Percentiles rank a stretch among this genome's conserved stretches.
These are phyloP conservation scores for Limnodromus scolopaceus DNA, from an alignment of 2,797 vertebrate species.

Conservation along the genomic window DNA sequence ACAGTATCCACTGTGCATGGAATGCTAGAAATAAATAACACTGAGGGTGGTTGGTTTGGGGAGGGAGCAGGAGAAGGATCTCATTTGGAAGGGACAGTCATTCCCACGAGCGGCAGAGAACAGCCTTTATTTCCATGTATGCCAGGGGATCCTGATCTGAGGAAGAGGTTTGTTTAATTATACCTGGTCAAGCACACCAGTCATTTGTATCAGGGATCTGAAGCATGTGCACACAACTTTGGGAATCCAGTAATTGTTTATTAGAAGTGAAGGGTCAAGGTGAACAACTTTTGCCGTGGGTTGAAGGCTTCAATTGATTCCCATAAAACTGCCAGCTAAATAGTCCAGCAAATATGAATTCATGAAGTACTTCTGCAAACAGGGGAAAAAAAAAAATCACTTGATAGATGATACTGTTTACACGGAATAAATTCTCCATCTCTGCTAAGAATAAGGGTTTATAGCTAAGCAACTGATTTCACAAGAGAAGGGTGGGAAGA, in stretches of 20 bases:
- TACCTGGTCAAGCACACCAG: not conserved
- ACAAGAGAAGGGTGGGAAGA: not conserved
- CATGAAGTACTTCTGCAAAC: conserved; percentile 22
- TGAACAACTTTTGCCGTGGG: not conserved
- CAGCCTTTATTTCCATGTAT: not conserved
- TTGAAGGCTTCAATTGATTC: conserved; percentile 1
- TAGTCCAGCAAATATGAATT: conserved; percentile 11
- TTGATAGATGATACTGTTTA: conserved; percentile 39
- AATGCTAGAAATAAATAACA: not conserved
- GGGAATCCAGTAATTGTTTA: not conserved
- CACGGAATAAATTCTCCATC: not conserved
- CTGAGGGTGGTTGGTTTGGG: not conserved
- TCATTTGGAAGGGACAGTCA: not conserved
- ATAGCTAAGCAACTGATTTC: conserved; percentile 26
- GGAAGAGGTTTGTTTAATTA: not conserved
- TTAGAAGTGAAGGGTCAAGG: conserved; percentile 1
- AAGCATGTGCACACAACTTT: not conserved
- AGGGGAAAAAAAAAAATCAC: not conserved
- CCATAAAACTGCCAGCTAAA: conserved; percentile 11
- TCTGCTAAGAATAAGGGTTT: conserved; percentile 14
- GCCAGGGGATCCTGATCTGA: not conserved
- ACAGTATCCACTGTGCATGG: not conserved
- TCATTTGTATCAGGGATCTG: not conserved
- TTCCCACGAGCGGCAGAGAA: not conserved
- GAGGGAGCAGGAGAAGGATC: not conserved